A percentile compares a stretch with the other conserved stretches of the same genome.
Evolutionary conservation across 2,888 invertebrate genomes (phyloP).

Genomic region (Lepidocyrtoides sp.): DNA sequence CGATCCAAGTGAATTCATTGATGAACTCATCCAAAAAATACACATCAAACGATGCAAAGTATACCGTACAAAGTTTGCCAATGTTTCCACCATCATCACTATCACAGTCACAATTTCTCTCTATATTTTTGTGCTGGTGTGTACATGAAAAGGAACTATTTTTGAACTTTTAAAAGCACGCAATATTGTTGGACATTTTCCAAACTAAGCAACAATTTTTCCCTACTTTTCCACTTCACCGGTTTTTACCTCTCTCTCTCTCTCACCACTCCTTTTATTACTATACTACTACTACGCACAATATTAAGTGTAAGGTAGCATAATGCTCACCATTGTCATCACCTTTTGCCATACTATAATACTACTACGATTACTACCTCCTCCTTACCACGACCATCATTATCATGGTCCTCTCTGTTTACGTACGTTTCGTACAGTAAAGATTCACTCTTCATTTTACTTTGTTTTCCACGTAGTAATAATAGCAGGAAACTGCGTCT

Average conservation of each 20-base stretch:
- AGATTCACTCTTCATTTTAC: too few species aligned
- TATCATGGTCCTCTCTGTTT: neutral
- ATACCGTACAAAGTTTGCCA: neutral
- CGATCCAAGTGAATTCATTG: slow-evolving; percentile 35
- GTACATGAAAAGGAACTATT: neutral
- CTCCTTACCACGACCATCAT: neutral
- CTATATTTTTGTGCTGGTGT: too few species aligned
- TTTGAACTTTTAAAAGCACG: neutral
- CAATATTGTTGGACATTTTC: slow-evolving; percentile 57
- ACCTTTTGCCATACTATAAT: neutral
- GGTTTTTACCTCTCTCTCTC: neutral
- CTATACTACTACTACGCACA: neutral
- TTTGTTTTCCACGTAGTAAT: too few species aligned
- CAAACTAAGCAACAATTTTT: slow-evolving; percentile 63
- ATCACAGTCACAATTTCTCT: too few species aligned
- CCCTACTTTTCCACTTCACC: slow-evolving; percentile 27
- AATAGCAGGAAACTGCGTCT: too few species aligned
- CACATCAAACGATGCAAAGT: too few species aligned
- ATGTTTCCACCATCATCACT: too few species aligned
- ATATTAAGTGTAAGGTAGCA: too few species aligned
- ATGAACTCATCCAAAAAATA: neutral
- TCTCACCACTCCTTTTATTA: too few species aligned
- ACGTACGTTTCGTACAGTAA: too few species aligned
- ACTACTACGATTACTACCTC: too few species aligned
- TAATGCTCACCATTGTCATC: too few species aligned